Conservation (phyloP, 1,140 invertebrate species). For the Araneus ventricosus region DNA sequence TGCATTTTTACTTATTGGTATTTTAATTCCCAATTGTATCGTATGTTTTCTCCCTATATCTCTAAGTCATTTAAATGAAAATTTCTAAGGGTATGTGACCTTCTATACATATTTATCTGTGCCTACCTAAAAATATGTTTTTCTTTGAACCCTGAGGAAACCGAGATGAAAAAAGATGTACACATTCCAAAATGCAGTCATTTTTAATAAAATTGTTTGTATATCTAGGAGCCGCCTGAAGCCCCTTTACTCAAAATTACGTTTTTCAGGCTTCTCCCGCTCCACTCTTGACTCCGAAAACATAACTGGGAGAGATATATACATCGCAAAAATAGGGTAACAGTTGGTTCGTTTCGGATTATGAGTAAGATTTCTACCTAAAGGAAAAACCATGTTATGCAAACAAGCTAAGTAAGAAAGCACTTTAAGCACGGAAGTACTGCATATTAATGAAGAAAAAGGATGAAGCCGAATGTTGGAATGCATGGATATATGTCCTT, state of each 20-base stretch:
- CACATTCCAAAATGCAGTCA: background rate
- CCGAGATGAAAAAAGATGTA: background rate
- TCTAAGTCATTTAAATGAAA: background rate
- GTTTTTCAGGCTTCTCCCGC: background rate
- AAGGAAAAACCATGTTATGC: slow-evolving; percentile 56
- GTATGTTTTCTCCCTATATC: too few relatives aligned
- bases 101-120: background rate
- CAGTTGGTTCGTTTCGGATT: slow-evolving; percentile 19
- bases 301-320: slow-evolving; percentile 18
- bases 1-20: too few relatives aligned
- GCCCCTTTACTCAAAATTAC: background rate
- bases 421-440: slow-evolving; percentile 28
- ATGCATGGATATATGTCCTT: background rate
- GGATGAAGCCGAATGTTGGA: background rate
- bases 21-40: too few relatives aligned
- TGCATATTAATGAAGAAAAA: slow-evolving; percentile 63
- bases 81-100: background rate
- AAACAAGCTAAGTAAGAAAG: slow-evolving; percentile 52
- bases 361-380: slow-evolving; percentile 24
- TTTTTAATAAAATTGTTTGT: slow-evolving; percentile 45
- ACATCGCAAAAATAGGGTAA: slow-evolving; percentile 15
- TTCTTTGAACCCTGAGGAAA: background rate
- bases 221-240: slow-evolving; percentile 29
- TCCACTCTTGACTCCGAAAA: background rate
- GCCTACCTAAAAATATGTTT: background rate